Percentiles rank a stretch among this genome's conserved stretches.
These are phyloP conservation scores for Melanostoma scalare DNA, from an alignment of 2,888 invertebrate species.

Conservation along the genomic window DNA sequence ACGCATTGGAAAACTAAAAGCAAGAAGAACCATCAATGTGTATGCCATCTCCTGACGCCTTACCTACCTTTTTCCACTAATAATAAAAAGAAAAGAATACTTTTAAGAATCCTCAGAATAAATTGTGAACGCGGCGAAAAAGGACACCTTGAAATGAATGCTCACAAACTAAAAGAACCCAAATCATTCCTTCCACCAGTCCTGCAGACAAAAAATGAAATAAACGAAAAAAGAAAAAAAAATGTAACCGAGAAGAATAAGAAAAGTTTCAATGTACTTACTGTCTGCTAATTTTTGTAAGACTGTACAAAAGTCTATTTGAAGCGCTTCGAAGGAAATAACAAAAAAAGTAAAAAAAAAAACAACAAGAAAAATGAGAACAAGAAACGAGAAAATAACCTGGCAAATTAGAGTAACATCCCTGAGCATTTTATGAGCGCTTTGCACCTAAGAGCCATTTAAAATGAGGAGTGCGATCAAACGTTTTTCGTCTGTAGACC, in stretches of 20 bases:
- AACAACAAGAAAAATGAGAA: background rate
- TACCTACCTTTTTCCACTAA: slow-evolving; percentile 29
- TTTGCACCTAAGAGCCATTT: slow-evolving; percentile 65
- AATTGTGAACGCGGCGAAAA: slow-evolving; percentile 27
- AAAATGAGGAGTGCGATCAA: slow-evolving; percentile 42
- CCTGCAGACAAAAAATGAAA: background rate
- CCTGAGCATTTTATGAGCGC: slow-evolving; percentile 54
- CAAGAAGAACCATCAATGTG: slow-evolving; percentile 26
- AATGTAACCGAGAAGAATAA: slow-evolving; percentile 24
- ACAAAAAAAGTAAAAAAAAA: slow-evolving; percentile 20
- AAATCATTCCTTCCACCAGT: slow-evolving; percentile 37
- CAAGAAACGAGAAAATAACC: slow-evolving; percentile 3
- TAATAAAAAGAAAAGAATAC: slow-evolving; percentile 50
- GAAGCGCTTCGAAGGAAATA: slow-evolving; percentile 15
- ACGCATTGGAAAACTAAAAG: slow-evolving; percentile 23
- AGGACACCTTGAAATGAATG: background rate
- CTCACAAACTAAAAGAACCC: slow-evolving; percentile 30
- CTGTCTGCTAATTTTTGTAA: slow-evolving; percentile 65
- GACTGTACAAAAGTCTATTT: slow-evolving; percentile 37
- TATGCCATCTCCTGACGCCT: background rate
- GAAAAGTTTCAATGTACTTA: slow-evolving; percentile 61
- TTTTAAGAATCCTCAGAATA: slow-evolving; percentile 55
- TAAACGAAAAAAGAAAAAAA: slow-evolving; percentile 4
- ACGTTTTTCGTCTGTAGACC: slow-evolving; percentile 44
- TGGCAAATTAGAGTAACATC: slow-evolving; percentile 62